These are phyloP conservation scores for Synergus itoensis DNA, from an alignment of 2,888 invertebrate species.

Conservation along the genomic window DNA sequence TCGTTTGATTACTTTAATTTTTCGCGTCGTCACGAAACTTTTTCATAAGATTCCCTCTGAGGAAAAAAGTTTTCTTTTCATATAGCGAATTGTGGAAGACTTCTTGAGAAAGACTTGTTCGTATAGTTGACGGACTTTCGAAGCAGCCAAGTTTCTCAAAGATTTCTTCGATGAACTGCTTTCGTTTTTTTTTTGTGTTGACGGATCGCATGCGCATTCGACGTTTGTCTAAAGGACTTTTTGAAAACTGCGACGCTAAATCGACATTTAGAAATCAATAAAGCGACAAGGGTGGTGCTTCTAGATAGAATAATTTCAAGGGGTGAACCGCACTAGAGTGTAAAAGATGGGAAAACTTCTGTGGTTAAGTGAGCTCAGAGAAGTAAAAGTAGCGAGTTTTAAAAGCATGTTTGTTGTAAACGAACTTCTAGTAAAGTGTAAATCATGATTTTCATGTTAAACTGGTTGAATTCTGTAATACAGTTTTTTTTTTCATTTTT, in stretches of 20 bases:
- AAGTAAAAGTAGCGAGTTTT: constrained; percentile 25
- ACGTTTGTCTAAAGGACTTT: constrained; percentile 33
- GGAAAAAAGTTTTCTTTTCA: constrained; percentile 28
- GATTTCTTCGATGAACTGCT: constrained; percentile 40
- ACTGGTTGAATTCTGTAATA: too few species aligned
- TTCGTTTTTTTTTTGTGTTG: constrained; percentile 11
- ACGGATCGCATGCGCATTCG: constrained; percentile 23
- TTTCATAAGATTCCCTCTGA: constrained; percentile 3
- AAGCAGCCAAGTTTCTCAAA: constrained; percentile 20
- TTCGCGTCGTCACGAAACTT: constrained; percentile 22
- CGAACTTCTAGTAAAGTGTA: too few species aligned
- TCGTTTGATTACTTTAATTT: constrained; percentile 19
- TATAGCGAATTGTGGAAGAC: constrained; percentile 14
- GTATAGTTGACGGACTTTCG: constrained; percentile 15
- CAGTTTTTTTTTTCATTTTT: too few species aligned
- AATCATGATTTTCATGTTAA: too few species aligned
- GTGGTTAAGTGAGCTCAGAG: background rate
- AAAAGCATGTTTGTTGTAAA: background rate
- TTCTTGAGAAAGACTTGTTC: constrained; percentile 15
- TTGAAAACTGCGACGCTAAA: constrained; percentile 48
- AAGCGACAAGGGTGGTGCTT: constrained; percentile 43
- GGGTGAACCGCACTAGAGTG: background rate
- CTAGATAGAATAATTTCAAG: background rate
- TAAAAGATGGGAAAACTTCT: constrained; percentile 13
- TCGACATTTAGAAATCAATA: constrained; percentile 55